These are phyloP conservation scores for Drosophila parthenogenetica DNA, from an alignment of 2,888 invertebrate genomes.

Conservation along the genomic window DNA sequence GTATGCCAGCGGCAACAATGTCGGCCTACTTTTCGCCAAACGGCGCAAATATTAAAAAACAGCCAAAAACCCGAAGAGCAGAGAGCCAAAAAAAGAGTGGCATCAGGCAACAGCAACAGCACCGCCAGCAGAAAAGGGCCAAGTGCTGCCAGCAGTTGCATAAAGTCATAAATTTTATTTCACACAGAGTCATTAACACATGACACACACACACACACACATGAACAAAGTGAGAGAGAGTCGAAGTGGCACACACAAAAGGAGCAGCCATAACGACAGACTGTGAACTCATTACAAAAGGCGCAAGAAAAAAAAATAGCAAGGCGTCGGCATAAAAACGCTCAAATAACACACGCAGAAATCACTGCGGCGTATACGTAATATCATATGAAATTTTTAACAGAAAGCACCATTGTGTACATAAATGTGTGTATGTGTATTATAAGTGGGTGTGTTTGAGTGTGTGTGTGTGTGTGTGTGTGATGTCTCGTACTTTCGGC, in stretches of 20 bases:
- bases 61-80: constrained; percentile 48
- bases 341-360: constrained; percentile 61
- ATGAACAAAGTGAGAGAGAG: neutral
- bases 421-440: constrained; percentile 9
- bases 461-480: constrained; percentile 20
- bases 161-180: constrained; percentile 81
- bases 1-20: constrained; percentile 77
- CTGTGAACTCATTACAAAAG: constrained; percentile 77
- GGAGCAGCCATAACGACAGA: constrained; percentile 54
- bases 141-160: constrained; percentile 73
- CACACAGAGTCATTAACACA: constrained; percentile 80
- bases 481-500: constrained; percentile 38
- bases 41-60: constrained; percentile 75
- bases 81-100: constrained; percentile 9
- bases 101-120: constrained; percentile 27
- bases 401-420: constrained; percentile 27
- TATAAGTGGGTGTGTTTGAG: constrained; percentile 17
- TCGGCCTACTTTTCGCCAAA: constrained; percentile 76
- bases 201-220: constrained; percentile 62
- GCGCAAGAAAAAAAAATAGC: constrained; percentile 33
- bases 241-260: constrained; percentile 40
- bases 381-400: constrained; percentile 68
- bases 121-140: constrained; percentile 33
- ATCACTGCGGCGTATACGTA: constrained; percentile 76
- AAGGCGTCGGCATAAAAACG: constrained; percentile 59